phyloP scores from a whole-genome alignment of 2,113 vertebrate species.

The Diadophis punctatus region DNA sequence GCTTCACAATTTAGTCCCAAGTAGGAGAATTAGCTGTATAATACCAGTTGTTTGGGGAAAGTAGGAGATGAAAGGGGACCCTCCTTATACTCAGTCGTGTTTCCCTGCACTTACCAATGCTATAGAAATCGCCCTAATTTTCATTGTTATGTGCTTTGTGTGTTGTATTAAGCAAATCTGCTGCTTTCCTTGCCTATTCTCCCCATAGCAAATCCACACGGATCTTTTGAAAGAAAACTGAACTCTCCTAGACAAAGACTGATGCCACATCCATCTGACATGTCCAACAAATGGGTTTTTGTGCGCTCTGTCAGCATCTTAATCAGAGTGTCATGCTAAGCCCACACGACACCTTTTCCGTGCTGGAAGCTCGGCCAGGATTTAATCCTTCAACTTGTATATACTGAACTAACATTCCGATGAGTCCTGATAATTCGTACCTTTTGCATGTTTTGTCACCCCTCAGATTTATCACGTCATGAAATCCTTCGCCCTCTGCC shows the following conservation, averaged over 20 bases:
- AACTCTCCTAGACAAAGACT: constrained; percentile 83
- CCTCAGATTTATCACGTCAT: constrained; percentile 54
- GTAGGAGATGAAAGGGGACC: constrained; percentile 33
- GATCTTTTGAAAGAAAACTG: constrained; percentile 74
- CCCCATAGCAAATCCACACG: constrained; percentile 62
- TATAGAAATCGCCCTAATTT: constrained; percentile 62
- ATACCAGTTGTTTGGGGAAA: constrained; percentile 24
- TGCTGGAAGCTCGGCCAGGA: constrained; percentile 72
- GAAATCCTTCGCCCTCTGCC: neutral
- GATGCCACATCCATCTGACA: constrained; percentile 85
- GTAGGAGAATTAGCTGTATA: constrained; percentile 60
- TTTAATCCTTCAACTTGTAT: constrained; percentile 66
- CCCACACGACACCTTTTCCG: constrained; percentile 62
- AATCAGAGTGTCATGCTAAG: constrained; percentile 82
- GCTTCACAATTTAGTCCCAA: constrained; percentile 52
- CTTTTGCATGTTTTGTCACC: constrained; percentile 71
- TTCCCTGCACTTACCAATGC: constrained; percentile 43
- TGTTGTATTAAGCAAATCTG: constrained; percentile 59
- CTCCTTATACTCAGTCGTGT: constrained; percentile 39
- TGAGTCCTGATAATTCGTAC: constrained; percentile 71
- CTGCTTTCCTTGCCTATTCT: constrained; percentile 54
- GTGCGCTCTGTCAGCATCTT: constrained; percentile 88
- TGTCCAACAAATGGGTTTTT: constrained; percentile 88
- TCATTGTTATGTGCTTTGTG: constrained; percentile 53
- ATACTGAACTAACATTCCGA: constrained; percentile 76